Evolutionary conservation across 2,113 vertebrate genomes (phyloP), one percentile per base, ranked within the genome.

Genomic region (Nannobrachium achirus): DNA sequence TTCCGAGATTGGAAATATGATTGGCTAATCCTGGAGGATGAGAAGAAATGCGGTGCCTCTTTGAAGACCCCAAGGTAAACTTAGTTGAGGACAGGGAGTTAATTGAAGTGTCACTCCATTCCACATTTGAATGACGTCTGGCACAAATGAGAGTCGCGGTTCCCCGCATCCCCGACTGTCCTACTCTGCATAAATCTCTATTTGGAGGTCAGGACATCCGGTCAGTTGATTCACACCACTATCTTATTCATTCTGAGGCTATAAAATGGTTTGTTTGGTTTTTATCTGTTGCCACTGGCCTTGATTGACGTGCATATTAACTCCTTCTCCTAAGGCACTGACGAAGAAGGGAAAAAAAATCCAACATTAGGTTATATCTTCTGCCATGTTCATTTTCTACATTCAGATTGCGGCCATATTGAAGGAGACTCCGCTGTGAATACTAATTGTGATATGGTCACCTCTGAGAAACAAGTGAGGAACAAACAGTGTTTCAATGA

Each of bases 71-170:
- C 81, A 82, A 89, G 88, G 85, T 88, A 88, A 90, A 90, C 87
- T 85, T 85, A 71, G 78, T 69, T 76, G 79, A 76, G 84, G 88
- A 89, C 70, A 64, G 72, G 57, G 53, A 88, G 84, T 90, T 88
- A 90, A 91, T 91, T 89, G 80, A 89, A 87, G 86, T 90, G 89
- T 90, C 90, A 88, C 86, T 90, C 87, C 57, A 48, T 57, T 82
- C 67, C 69, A 3, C 20, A 78, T 89, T 82, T 89, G 85, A 91
- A 87, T 85, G 90, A 89, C 86, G 63, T 70, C 73, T 61, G 39
- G 66, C 81, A 88, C 79, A 90, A 87, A 87, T 85, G 83, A 88
- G 81, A 80, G 82, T 69, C 80, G 48, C 73, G 60, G 58, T 79
- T 85, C 56, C 41, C 68, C 59, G 64, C 67, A 33, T 66, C 60